These are phyloP conservation scores for Dinomys branickii DNA, from an alignment of 2,113 vertebrate genomes.

Conservation along the genomic window DNA sequence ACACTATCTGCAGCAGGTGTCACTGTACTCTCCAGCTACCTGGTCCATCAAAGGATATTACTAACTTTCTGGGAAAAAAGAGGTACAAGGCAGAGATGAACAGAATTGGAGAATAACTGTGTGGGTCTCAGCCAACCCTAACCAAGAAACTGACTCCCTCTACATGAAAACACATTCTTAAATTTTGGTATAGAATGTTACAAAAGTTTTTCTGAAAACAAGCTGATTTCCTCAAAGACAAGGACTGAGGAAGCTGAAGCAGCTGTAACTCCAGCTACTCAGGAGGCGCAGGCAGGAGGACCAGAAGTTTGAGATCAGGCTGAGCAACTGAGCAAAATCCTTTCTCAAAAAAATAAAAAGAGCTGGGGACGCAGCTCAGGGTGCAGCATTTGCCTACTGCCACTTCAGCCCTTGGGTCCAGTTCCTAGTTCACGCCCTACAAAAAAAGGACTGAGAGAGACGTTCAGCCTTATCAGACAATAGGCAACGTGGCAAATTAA, in stretches of 20 bases:
- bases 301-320: not conserved
- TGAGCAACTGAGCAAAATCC: not conserved
- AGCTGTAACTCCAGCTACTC: not conserved
- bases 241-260: not conserved
- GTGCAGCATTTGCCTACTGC: not conserved
- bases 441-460: not conserved
- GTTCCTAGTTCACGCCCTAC: not conserved
- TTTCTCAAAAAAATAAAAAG: not conserved
- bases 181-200: not conserved
- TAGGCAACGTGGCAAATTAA: constrained; percentile 11
- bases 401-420: not conserved
- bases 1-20: not conserved
- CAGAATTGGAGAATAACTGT: not conserved
- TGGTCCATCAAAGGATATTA: not conserved
- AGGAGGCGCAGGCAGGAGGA: not conserved
- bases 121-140: not conserved
- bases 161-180: not conserved
- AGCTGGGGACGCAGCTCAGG: not conserved
- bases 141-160: not conserved
- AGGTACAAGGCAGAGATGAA: not conserved
- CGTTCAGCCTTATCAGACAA: not conserved
- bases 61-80: not conserved
- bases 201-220: constrained; percentile 13
- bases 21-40: not conserved
- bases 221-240: constrained; percentile 35